Evolutionary conservation across 2,113 vertebrate genomes (phyloP).

Genomic region (Panthera leo): DNA sequence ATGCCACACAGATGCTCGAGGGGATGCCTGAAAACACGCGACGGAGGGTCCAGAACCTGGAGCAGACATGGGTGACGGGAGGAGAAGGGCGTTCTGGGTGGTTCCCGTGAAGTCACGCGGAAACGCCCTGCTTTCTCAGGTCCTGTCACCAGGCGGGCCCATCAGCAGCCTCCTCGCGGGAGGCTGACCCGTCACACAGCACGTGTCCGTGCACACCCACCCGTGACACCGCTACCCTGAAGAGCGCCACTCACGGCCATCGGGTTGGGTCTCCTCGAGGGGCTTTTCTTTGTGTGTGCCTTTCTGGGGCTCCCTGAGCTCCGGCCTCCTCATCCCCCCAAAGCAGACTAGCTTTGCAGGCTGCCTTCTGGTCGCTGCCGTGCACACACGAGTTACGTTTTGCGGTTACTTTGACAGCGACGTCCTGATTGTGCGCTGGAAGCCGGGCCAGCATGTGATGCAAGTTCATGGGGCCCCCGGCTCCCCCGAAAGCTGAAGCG

Average conservation of each 20-base stretch:
- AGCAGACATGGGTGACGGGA: too few relatives aligned
- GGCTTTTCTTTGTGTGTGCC: background rate
- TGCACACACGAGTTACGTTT: too few relatives aligned
- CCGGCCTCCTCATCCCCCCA: rapidly evolving
- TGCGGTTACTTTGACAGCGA: rapidly evolving
- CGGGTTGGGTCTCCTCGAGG: rapidly evolving
- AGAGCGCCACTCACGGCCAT: rapidly evolving
- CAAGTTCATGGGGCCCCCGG: rapidly evolving
- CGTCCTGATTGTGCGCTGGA: rapidly evolving
- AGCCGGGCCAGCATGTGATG: background rate
- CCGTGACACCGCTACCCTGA: rapidly evolving
- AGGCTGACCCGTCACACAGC: background rate
- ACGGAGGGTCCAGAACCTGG: rapidly evolving
- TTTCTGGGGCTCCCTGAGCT: background rate
- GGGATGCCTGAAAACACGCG: rapidly evolving
- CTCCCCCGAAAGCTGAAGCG: background rate
- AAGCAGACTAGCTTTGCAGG: rapidly evolving
- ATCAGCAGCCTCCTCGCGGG: rapidly evolving
- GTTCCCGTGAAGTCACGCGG: rapidly evolving
- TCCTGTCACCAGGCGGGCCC: background rate
- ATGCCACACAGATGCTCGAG: rapidly evolving
- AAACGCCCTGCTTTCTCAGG: rapidly evolving
- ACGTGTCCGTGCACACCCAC: too few relatives aligned
- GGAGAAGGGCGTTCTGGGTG: rapidly evolving
- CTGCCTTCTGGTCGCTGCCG: background rate